Conservation (phyloP, 2,888 invertebrate species). For the Rhamphomyia laevipes region DNA sequence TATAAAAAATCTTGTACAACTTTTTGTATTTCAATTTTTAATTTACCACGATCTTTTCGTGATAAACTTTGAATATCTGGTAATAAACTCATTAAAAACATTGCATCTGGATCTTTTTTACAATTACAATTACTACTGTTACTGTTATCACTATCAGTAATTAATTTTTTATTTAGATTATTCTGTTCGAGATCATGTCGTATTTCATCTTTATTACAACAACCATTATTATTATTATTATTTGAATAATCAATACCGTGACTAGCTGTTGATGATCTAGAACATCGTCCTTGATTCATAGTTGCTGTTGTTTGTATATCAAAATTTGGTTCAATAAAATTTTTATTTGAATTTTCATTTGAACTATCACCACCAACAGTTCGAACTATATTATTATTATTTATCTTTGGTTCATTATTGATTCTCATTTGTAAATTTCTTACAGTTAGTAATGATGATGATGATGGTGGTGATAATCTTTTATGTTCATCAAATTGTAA, state of each 20-base stretch:
- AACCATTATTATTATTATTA: not conserved
- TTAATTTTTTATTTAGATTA: too few species aligned
- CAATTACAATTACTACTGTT: constrained; percentile 24
- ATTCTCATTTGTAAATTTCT: not conserved
- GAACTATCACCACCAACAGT: not conserved
- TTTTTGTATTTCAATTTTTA: constrained; percentile 35
- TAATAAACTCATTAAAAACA: constrained; percentile 35
- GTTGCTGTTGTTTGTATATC: not conserved
- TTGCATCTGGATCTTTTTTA: constrained; percentile 36
- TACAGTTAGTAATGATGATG: not conserved
- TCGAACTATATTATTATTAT: too few species aligned
- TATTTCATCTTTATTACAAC: too few species aligned
- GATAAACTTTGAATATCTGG: constrained; percentile 34
- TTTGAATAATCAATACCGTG: constrained; percentile 13
- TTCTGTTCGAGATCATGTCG: too few species aligned
- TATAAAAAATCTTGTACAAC: constrained; percentile 33
- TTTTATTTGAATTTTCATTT: not conserved
- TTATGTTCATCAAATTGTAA: not conserved
- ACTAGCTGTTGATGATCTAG: constrained; percentile 1
- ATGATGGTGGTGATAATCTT: not conserved
- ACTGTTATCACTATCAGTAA: too few species aligned
- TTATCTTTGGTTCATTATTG: too few species aligned
- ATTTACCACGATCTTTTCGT: constrained; percentile 34
- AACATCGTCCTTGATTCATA: not conserved
- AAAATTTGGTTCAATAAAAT: not conserved